A percentile compares a stretch with the other conserved stretches of the same genome.
phyloP scores from a whole-genome alignment of 2,888 invertebrate species.

The Drosophila diplacantha region DNA sequence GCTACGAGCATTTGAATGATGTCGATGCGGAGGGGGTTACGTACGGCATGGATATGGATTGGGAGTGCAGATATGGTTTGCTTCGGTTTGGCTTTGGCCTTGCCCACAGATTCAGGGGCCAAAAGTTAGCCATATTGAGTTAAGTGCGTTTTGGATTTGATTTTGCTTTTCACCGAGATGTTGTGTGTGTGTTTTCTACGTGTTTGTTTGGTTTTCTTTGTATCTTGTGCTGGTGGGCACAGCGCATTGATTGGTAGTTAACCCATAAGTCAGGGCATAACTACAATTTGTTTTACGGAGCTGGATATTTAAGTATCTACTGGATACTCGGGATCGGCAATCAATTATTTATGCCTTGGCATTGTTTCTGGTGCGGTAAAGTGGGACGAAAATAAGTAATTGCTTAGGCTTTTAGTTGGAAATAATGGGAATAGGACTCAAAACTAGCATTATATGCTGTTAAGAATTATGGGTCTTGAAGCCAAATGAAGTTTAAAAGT shows the following conservation, averaged over 20 bases:
- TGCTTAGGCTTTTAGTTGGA: not conserved
- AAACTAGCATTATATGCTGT: too few species aligned
- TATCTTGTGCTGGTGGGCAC: constrained; percentile 5
- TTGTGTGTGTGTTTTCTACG: constrained; percentile 10
- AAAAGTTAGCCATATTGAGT: constrained; percentile 40
- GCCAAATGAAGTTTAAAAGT: too few species aligned
- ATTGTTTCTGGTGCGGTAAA: not conserved
- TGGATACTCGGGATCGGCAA: constrained; percentile 1
- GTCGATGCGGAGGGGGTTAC: constrained; percentile 37
- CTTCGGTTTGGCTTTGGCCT: constrained; percentile 1
- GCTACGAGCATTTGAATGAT: constrained; percentile 65
- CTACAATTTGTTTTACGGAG: constrained; percentile 4
- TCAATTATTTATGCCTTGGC: constrained; percentile 2
- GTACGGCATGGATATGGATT: not conserved
- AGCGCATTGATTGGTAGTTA: constrained; percentile 38
- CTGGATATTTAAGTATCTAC: constrained; percentile 4
- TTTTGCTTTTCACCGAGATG: constrained; percentile 28
- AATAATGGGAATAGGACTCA: too few species aligned
- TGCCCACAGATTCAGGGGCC: constrained; percentile 11
- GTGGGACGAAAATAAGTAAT: not conserved
- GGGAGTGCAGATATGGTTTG: constrained; percentile 7
- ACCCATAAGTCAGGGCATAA: constrained; percentile 30
- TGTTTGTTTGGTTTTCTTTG: constrained; percentile 6
- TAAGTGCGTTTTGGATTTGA: constrained; percentile 46
- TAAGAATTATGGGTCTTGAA: too few species aligned